Evolutionary conservation across 2,888 invertebrate species (phyloP).

Genomic region (Leptarthrus brevirostris): DNA sequence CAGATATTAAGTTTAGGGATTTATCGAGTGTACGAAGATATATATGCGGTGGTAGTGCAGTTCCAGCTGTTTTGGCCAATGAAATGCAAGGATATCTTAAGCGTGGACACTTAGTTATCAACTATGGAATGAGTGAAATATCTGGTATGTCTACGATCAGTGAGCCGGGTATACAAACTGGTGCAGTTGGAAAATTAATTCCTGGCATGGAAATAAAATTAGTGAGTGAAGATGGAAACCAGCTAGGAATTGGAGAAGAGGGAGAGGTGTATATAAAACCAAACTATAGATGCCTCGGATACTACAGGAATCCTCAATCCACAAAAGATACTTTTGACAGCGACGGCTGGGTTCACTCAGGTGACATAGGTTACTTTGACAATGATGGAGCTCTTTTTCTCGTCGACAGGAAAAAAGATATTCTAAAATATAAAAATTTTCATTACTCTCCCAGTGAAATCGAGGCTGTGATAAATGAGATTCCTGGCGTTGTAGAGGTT

Average conservation of each 20-base stretch:
- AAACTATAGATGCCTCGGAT: slow-evolving; percentile 61
- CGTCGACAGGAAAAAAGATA: slow-evolving; percentile 61
- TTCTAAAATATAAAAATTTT: slow-evolving; percentile 61
- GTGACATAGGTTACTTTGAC: slow-evolving; percentile 65
- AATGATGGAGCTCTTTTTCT: slow-evolving; percentile 62
- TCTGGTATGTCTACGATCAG: slow-evolving; percentile 58
- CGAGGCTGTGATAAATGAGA: slow-evolving; percentile 61
- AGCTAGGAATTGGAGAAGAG: slow-evolving; percentile 59
- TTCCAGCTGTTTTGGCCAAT: slow-evolving; percentile 56
- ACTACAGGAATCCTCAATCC: slow-evolving; percentile 62
- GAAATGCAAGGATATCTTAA: slow-evolving; percentile 59
- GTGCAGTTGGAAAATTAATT: slow-evolving; percentile 60
- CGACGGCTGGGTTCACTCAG: slow-evolving; percentile 64
- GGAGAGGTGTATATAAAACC: slow-evolving; percentile 63
- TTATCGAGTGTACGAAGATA: slow-evolving; percentile 59
- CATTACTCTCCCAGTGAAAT: slow-evolving; percentile 63
- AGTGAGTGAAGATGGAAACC: slow-evolving; percentile 60
- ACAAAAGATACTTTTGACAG: slow-evolving; percentile 60
- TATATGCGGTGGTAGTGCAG: slow-evolving; percentile 60
- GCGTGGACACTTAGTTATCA: slow-evolving; percentile 59
- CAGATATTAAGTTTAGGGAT: slow-evolving; percentile 57
- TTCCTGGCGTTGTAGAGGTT: slow-evolving; percentile 61
- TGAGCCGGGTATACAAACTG: slow-evolving; percentile 17
- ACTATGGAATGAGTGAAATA: slow-evolving; percentile 62
- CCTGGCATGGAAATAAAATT: slow-evolving; percentile 61